phyloP scores from a whole-genome alignment of 2,797 vertebrate genomes.

The Artibeus lituratus region DNA sequence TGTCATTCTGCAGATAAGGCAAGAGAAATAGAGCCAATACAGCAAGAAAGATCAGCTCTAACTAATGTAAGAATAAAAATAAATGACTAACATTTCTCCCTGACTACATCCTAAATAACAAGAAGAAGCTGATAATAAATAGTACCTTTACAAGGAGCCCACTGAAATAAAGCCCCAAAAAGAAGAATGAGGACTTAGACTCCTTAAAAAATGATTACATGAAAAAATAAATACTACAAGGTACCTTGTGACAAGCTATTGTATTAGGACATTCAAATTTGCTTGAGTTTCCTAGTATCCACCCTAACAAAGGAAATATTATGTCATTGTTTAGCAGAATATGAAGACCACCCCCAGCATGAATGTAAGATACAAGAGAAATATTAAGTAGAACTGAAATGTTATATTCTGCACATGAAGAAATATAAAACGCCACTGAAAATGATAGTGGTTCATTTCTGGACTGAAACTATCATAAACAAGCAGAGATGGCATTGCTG shows the following conservation, averaged over 20 bases:
- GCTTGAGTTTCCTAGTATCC: background rate
- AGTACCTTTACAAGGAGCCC: background rate
- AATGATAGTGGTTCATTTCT: background rate
- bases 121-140: background rate
- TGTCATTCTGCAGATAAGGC: background rate
- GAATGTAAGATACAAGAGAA: background rate
- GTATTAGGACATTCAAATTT: background rate
- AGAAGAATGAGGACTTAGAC: background rate
- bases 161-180: background rate
- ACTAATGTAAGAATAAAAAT: background rate
- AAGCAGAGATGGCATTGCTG: background rate
- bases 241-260: background rate
- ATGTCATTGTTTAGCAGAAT: background rate
- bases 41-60: background rate
- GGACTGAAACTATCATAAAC: background rate
- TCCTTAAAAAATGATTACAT: background rate
- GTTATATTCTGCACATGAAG: background rate
- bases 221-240: background rate
- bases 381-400: background rate
- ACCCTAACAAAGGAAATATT: background rate
- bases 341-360: background rate
- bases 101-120: background rate
- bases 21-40: background rate
- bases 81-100: background rate
- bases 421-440: background rate